Percentiles rank a stretch among this genome's conserved stretches.
These are phyloP conservation scores for Cantharis flavilabris DNA, from an alignment of 2,888 invertebrate species.

Conservation along the genomic window DNA sequence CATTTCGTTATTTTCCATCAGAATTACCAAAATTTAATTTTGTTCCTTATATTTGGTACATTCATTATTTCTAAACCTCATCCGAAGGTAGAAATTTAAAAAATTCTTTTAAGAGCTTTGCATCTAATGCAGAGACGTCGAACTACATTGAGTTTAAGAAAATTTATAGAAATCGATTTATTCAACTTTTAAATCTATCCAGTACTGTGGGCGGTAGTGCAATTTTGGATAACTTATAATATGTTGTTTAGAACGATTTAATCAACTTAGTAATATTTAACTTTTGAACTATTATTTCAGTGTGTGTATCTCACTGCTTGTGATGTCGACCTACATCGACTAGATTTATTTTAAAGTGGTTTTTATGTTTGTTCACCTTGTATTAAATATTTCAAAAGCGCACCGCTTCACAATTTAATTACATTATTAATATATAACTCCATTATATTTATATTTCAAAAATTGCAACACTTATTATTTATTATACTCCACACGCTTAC, in stretches of 20 bases:
- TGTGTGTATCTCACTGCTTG: too few relatives aligned
- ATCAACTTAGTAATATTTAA: neutral
- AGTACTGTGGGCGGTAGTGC: neutral
- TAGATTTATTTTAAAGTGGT: too few relatives aligned
- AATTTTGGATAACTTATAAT: neutral
- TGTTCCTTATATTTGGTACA: too few relatives aligned
- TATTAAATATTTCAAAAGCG: neutral
- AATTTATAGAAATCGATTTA: neutral
- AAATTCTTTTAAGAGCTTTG: too few relatives aligned
- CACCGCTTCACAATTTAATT: neutral
- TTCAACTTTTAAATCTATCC: neutral
- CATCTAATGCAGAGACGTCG: too few relatives aligned
- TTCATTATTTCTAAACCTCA: too few relatives aligned
- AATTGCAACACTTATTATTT: neutral
- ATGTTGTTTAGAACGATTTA: neutral
- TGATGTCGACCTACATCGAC: too few relatives aligned
- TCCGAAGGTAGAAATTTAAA: too few relatives aligned
- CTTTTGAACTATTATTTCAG: too few relatives aligned
- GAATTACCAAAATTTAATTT: too few relatives aligned
- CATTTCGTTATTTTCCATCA: too few relatives aligned
- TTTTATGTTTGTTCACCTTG: too few relatives aligned
- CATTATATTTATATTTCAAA: neutral
- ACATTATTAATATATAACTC: neutral
- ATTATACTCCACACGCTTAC: neutral
- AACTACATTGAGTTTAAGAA: neutral